A percentile compares a stretch with the other conserved stretches of the same genome.
These are phyloP conservation scores for Microdon myrmicae DNA, from an alignment of 2,888 invertebrate genomes.

Conservation along the genomic window DNA sequence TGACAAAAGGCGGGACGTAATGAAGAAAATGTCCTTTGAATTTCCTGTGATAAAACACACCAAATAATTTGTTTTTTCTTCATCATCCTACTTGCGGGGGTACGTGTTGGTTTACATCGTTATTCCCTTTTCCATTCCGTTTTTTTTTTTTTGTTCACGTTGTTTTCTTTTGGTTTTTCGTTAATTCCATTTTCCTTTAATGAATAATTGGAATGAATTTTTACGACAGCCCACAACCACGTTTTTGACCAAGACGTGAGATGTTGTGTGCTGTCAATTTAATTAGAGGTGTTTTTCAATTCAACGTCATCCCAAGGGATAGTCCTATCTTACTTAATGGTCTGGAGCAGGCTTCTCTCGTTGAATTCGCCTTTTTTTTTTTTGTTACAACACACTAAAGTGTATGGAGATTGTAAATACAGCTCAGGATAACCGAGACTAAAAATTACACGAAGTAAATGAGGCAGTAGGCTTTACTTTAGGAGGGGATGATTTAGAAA, in stretches of 20 bases:
- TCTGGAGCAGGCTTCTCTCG: constrained; percentile 27
- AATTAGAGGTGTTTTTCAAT: constrained; percentile 39
- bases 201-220: not conserved
- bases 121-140: not conserved
- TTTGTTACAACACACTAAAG: constrained; percentile 1
- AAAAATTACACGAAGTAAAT: too few species aligned
- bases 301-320: constrained; percentile 27
- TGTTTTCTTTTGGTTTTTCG: too few species aligned
- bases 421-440: not conserved
- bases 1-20: not conserved
- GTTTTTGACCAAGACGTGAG: constrained; percentile 4
- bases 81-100: not conserved
- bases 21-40: constrained; percentile 9
- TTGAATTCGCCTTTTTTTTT: constrained; percentile 12
- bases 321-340: constrained; percentile 42
- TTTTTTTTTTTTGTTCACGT: constrained; percentile 2
- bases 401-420: not conserved
- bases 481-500: not conserved
- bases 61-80: constrained; percentile 4
- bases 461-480: constrained; percentile 2
- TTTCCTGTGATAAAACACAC: constrained; percentile 23
- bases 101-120: not conserved
- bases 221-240: too few species aligned
- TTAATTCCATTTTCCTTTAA: not conserved
- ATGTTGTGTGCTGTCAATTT: constrained; percentile 27